A percentile compares a stretch with the other conserved stretches of the same genome.
Conservation (phyloP, 2,113 vertebrate species). For the Ammodytes marinus region DNA sequence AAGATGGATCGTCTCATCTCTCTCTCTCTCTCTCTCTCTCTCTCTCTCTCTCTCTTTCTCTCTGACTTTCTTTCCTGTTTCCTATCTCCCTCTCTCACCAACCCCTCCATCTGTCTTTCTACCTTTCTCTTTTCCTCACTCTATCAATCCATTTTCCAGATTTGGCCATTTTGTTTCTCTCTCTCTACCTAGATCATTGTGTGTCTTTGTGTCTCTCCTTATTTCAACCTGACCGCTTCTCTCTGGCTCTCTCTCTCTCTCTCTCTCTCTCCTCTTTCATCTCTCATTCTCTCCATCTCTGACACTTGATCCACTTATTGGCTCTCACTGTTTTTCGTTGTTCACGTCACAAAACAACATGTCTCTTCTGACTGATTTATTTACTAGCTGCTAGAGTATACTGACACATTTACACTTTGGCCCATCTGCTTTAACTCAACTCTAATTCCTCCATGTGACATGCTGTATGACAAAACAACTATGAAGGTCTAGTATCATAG, state of each 20-base stretch:
- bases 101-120: constrained; percentile 30
- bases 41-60: constrained; percentile 22
- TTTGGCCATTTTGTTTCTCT: constrained; percentile 4
- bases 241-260: neutral
- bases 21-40: constrained; percentile 58
- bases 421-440: neutral
- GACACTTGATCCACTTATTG: constrained; percentile 55
- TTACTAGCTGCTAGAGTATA: constrained; percentile 18
- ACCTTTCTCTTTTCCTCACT: constrained; percentile 11
- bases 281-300: constrained; percentile 39
- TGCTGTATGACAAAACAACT: neutral
- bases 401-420: constrained; percentile 20
- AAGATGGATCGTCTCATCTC: constrained; percentile 97
- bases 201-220: constrained; percentile 3
- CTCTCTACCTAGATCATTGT: constrained; percentile 2
- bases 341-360: constrained; percentile 54
- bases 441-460: neutral
- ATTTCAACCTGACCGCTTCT: neutral
- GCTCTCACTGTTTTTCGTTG: constrained; percentile 45
- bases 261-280: constrained; percentile 6
- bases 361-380: constrained; percentile 50
- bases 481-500: too few species aligned
- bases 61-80: constrained; percentile 29
- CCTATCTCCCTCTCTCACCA: neutral
- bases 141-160: neutral